Evolutionary conservation across 1,140 invertebrate genomes (phyloP), one percentile per base, ranked within the genome.

Genomic region (Hormaphis cornu): DNA sequence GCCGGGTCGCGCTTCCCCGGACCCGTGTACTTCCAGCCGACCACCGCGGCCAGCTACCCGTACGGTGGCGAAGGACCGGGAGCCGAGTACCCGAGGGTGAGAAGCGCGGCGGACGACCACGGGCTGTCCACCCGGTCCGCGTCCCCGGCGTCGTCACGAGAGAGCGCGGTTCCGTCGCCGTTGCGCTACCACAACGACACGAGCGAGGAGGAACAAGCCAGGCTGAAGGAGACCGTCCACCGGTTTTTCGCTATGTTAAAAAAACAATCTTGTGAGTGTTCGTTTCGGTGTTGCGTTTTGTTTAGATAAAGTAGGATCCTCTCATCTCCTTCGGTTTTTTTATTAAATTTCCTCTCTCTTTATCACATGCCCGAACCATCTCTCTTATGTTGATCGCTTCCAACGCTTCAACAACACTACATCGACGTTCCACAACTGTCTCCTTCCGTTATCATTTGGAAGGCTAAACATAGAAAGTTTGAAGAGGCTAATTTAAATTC

Each of bases 181-280:
- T 37, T 69, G 28, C 33, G 66, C 7, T 50, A 71, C 30, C 26
- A 46, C n/a, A 33, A 61, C n/a, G 22, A 66, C 3, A 30, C 33
- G 14, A 52, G n/a, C 14, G 22, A 28, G 10, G 44, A 71, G 26
- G 30, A 71, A 4, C 61, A 66, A 16, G 44, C 44, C 3, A 48
- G 26, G 24, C 50, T 66, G 28, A 66, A 66, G n/a, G 44, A 66
- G 3, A 66, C 61, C 18, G 61, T 66, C 18, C 28, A 66, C 33
- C 42, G 61, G 6, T 66, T 66, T n/a, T 66, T 66, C 61, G 50
- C 12, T 22, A 50, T 66, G 61, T 28, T 66, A 22, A 26, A 66
- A 35, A 50, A 35, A 48, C 24, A 30, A 16, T 44, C 8, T 1
- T 66, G 61, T 66, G 9, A 66, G 40, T 50, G 18, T 22, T 14